phyloP scores from a whole-genome alignment of 2,888 invertebrate genomes.

The Chouioia cunea region DNA sequence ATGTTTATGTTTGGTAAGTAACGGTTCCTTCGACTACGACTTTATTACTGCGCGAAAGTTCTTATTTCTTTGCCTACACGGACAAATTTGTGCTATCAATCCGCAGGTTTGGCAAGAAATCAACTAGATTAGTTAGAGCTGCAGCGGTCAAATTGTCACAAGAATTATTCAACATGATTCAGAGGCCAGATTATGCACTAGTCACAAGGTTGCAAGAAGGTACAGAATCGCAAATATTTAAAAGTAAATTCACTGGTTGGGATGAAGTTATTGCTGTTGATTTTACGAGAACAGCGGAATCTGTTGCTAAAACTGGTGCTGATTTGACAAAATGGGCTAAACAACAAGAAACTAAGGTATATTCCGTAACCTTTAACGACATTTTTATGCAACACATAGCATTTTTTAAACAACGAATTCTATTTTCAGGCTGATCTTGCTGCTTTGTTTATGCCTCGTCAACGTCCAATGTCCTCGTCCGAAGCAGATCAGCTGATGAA shows the following conservation, averaged over 20 bases:
- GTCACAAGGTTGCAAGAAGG: constrained; percentile 94
- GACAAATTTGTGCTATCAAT: background rate
- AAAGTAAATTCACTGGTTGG: constrained; percentile 97
- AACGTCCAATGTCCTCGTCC: constrained; percentile 85
- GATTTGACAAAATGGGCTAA: constrained; percentile 94
- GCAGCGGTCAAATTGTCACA: constrained; percentile 97
- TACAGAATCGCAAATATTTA: constrained; percentile 93
- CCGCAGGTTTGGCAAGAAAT: constrained; percentile 94
- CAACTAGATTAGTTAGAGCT: constrained; percentile 92
- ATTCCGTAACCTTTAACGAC: constrained; percentile 22
- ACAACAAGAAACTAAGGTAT: constrained; percentile 85
- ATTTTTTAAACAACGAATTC: constrained; percentile 3
- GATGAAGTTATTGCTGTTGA: constrained; percentile 99
- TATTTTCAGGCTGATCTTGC: constrained; percentile 86
- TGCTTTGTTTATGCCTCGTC: constrained; percentile 94
- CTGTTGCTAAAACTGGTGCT: constrained; percentile 95
- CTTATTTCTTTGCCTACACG: background rate
- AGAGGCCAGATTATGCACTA: constrained; percentile 87
- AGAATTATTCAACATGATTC: constrained; percentile 95
- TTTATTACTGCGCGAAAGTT: constrained; percentile 15
- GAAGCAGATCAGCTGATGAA: constrained; percentile 91
- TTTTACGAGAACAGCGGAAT: constrained; percentile 97
- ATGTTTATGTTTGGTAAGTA: constrained; percentile 93
- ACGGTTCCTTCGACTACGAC: background rate
- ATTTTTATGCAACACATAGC: background rate